A percentile compares a stretch with the other conserved stretches of the same genome.
These are phyloP conservation scores for Cherax quadricarinatus DNA, from an alignment of 1,140 invertebrate genomes.

Conservation along the genomic window DNA sequence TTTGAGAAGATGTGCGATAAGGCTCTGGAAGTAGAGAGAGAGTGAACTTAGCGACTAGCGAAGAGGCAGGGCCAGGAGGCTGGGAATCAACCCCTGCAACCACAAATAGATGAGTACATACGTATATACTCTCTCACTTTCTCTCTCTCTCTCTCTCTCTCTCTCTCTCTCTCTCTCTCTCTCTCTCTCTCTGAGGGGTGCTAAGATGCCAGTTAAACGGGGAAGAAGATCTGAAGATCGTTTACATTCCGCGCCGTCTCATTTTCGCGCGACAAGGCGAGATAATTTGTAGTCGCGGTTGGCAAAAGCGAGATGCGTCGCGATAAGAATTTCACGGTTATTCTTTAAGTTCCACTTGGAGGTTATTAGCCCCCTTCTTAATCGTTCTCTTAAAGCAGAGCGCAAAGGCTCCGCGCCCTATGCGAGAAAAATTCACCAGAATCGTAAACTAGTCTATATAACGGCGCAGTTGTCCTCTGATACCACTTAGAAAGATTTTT, in stretches of 20 bases:
- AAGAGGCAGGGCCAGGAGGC: too few species aligned
- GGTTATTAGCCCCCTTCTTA: not conserved
- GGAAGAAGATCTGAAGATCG: not conserved
- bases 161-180: too few species aligned
- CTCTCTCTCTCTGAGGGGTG: not conserved
- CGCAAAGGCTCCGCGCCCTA: not conserved
- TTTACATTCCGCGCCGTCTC: slow-evolving; percentile 45
- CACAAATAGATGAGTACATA: too few species aligned
- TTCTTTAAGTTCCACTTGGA: not conserved
- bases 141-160: too few species aligned
- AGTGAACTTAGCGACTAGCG: too few species aligned
- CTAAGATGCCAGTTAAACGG: not conserved
- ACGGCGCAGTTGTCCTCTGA: not conserved
- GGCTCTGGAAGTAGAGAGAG: too few species aligned
- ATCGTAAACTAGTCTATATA: not conserved
- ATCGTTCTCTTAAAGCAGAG: not conserved
- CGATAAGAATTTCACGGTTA: slow-evolving; percentile 36
- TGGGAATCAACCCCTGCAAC: too few species aligned
- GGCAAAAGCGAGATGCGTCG: not conserved
- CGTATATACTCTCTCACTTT: too few species aligned
- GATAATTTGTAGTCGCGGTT: slow-evolving; percentile 50
- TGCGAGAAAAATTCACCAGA: not conserved
- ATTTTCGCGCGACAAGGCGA: slow-evolving; percentile 41
- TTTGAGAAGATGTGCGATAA: too few species aligned
- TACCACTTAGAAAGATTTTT: not conserved